Evolutionary conservation across 2,888 invertebrate species (phyloP).

Genomic region (Gryllus longicercus): DNA sequence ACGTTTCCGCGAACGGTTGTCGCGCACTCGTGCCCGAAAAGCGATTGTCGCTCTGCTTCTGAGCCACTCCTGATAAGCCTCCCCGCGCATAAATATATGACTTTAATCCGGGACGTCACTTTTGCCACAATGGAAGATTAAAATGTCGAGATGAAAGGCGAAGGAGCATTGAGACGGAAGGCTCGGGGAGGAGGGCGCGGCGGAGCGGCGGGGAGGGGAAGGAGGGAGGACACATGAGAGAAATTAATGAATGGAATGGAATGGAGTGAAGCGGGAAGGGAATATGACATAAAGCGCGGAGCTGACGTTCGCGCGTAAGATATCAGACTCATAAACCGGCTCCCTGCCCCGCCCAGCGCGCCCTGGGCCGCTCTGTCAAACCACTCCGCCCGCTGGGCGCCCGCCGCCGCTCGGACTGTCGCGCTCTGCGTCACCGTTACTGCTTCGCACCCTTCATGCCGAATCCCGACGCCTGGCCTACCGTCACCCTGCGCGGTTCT

Average conservation of each 20-base stretch:
- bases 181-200: background rate
- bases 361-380: background rate
- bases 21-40: background rate
- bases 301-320: conserved; percentile 17
- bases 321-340: conserved; percentile 8
- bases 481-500: too few species aligned
- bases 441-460: too few species aligned
- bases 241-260: conserved; percentile 17
- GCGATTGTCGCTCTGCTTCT: background rate
- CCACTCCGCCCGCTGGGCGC: background rate
- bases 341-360: background rate
- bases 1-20: background rate
- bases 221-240: background rate
- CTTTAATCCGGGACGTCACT: conserved; percentile 17
- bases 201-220: background rate
- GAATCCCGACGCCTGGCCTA: too few species aligned
- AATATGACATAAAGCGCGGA: background rate
- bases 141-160: conserved; percentile 8
- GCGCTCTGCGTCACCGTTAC: too few species aligned
- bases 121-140: conserved; percentile 17
- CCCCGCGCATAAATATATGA: conserved; percentile 4
- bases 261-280: background rate
- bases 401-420: too few species aligned
- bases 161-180: conserved; percentile 17
- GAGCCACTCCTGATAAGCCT: conserved; percentile 1